Conservation (phyloP, 2,113 vertebrate species). For the Oophaga pumilio region DNA sequence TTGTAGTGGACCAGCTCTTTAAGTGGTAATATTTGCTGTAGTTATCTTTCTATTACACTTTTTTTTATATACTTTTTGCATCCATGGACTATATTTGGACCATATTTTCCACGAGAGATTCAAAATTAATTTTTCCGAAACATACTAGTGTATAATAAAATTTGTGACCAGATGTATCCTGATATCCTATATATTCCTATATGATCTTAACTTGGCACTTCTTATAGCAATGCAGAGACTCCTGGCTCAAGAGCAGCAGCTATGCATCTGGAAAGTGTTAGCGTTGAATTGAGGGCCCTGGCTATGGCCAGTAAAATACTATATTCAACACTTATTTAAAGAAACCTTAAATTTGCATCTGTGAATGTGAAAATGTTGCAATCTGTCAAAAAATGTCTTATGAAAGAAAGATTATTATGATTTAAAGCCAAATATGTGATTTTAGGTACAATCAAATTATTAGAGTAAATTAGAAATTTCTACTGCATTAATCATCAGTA, state of each 20-base stretch:
- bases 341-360: not conserved
- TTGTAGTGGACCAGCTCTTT: too few species aligned
- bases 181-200: not conserved
- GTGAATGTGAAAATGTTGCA: slow-evolving; percentile 2
- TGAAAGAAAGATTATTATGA: not conserved
- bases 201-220: not conserved
- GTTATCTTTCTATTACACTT: not conserved
- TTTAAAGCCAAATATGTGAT: too few species aligned
- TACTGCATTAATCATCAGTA: not conserved
- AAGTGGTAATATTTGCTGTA: not conserved
- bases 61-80: not conserved
- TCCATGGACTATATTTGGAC: not conserved
- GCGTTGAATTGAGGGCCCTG: not conserved
- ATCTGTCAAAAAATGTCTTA: not conserved
- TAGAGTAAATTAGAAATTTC: not conserved
- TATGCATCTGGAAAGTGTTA: not conserved
- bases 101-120: not conserved
- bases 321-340: not conserved
- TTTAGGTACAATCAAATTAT: too few species aligned
- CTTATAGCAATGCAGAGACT: not conserved
- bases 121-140: not conserved
- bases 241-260: slow-evolving; percentile 11
- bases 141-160: not conserved
- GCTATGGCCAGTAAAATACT: slow-evolving; percentile 8
- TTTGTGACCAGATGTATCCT: not conserved